Evolutionary conservation across 2,888 invertebrate species (phyloP).

Genomic region (Operophtera brumata): DNA sequence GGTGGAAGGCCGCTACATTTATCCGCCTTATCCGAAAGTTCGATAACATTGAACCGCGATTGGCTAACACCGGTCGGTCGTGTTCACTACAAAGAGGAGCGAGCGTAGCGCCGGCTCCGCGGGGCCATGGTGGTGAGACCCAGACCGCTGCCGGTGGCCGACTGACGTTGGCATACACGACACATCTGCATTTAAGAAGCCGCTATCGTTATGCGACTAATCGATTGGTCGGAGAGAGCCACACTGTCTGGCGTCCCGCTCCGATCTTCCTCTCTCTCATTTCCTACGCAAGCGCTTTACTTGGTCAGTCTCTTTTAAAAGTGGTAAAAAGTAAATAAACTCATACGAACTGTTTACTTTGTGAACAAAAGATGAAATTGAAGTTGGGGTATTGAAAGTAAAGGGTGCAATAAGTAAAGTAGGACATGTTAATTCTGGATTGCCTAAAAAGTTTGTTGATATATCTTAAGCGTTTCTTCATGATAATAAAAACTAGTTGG

Average conservation of each 20-base stretch:
- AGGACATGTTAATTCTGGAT: constrained; percentile 2
- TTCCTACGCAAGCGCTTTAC: constrained; percentile 64
- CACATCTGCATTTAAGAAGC: constrained; percentile 81
- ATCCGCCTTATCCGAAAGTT: constrained; percentile 38
- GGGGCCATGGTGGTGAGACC: constrained; percentile 59
- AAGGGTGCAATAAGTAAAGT: constrained; percentile 25
- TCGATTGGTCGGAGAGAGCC: constrained; percentile 79
- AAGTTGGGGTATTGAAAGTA: constrained; percentile 38
- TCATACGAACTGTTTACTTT: constrained; percentile 67
- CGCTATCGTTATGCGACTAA: constrained; percentile 81
- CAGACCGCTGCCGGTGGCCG: constrained; percentile 67
- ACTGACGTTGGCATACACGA: constrained; percentile 77
- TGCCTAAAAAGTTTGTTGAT: constrained; percentile 20
- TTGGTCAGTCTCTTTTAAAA: constrained; percentile 65
- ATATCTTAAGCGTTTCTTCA: constrained; percentile 34
- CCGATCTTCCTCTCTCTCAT: constrained; percentile 58
- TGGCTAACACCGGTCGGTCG: constrained; percentile 52
- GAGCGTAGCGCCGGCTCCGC: constrained; percentile 47
- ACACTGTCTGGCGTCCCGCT: constrained; percentile 65
- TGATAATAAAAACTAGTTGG: constrained; percentile 46
- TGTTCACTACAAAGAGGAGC: constrained; percentile 60
- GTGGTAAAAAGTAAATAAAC: constrained; percentile 78
- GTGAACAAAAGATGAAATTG: constrained; percentile 55
- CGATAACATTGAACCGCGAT: constrained; percentile 49
- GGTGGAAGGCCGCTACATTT: constrained; percentile 34